Evolutionary conservation across 2,797 vertebrate genomes (phyloP).

Genomic region (Pipistrellus pipistrellus): DNA sequence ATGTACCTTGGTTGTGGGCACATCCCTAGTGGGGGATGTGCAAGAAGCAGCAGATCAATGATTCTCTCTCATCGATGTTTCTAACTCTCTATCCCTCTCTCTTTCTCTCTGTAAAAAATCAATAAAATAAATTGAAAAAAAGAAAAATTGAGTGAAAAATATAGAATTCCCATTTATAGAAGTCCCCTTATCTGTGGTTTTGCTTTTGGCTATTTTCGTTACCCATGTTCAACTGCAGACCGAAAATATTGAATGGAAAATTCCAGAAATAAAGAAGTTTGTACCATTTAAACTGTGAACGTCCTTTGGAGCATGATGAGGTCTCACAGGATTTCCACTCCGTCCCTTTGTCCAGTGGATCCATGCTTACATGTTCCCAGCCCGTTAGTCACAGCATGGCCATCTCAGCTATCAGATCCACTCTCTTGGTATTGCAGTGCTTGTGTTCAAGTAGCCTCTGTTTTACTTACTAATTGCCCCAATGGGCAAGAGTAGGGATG

Average conservation of each 20-base stretch:
- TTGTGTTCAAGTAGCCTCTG: not conserved
- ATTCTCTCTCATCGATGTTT: too few relatives aligned
- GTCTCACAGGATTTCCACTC: not conserved
- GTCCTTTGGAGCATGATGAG: not conserved
- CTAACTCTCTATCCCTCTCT: too few relatives aligned
- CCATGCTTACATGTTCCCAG: not conserved
- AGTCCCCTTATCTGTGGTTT: not conserved
- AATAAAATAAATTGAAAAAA: too few relatives aligned
- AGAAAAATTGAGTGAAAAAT: not conserved
- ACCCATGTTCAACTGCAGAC: not conserved
- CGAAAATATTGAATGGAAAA: not conserved
- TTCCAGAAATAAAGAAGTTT: not conserved
- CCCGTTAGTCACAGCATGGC: not conserved
- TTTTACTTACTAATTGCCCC: not conserved
- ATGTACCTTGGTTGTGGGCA: too few relatives aligned
- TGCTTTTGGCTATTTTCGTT: not conserved
- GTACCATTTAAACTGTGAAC: not conserved
- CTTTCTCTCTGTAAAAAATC: too few relatives aligned
- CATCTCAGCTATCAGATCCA: not conserved
- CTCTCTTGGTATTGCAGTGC: not conserved
- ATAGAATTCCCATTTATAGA: not conserved
- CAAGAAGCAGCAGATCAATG: too few relatives aligned
- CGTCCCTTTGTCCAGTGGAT: not conserved
- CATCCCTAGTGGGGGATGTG: too few relatives aligned
- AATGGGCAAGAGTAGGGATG: not conserved